Base-by-base conservation (phyloP, 2,113 vertebrate genomes). In the Pangasianodon hypophthalmus region DNA sequence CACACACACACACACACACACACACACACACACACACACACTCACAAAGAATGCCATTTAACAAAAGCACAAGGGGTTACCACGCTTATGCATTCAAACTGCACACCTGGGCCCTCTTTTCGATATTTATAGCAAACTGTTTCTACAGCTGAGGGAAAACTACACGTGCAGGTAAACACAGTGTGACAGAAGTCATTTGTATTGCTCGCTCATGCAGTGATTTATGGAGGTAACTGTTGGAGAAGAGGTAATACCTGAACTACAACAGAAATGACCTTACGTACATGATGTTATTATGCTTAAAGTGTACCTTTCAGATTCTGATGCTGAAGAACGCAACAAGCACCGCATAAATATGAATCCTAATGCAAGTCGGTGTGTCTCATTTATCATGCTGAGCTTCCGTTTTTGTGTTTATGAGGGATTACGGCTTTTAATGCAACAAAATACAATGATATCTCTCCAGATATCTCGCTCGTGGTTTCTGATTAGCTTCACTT, bases 11-110 rank as follows among this genome's bases (percentile, higher is more conserved):
- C 85, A 26, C 67, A n/a, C n/a, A n/a, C n/a, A n/a, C 24, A 50
- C 44, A 24, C 75, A 24, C 1, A 3, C 24, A 6, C 21, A 60
- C 8, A 32, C 67, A 54, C 48, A 37, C 80, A 69, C 56, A 79
- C 71, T 81, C 44, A 88, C 64, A 81, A 21, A 69, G 64, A 87
- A 58, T 50, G 84, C 29, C 64, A 46, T 86, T 91, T 86, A 91
- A 48, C 71, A 37, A 89, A 88, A 86, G 88, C 88, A 89, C 29
- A 80, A 80, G 82, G 48, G 62, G 81, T 89, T 87, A 88, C 73
- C 44, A 48, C 58, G 29, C 82, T 88, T 87, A 48, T 71, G 81
- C 62, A 87, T 88, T 88, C 32, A 24, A 87, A 90, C 56, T 62
- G 79, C 79, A 79, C 90, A 91, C 79, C 67, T 80, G 84, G 75